Evolutionary conservation across 2,888 invertebrate species (phyloP), one percentile per base, ranked within the genome.

Genomic region (Ceratothoa steindachneri): DNA sequence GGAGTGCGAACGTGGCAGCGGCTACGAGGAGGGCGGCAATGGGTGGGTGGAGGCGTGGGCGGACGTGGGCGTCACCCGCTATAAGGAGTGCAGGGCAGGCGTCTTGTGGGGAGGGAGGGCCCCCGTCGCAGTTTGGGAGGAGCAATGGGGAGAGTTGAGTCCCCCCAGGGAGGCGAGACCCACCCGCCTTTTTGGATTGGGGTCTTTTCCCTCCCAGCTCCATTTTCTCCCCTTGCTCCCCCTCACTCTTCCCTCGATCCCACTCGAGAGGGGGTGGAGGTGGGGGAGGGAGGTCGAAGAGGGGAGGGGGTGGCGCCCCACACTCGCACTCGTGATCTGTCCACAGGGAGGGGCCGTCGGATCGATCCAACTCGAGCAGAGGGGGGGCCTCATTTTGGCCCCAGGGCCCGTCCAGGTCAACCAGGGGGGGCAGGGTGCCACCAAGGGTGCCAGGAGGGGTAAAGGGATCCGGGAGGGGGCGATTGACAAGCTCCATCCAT

Each of bases 401-500:
- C 76, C 76, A 76, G 28, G 60, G 72, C 22, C 64, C 71, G 28
- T 71, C 74, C 29, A 60, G 30, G 22, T 71, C 71, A 28, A 52
- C 51, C 67, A 65, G 55, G 30, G 74, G 74, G 68, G 27, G 75
- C 68, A 51, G 75, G 67, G 64, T 69, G 72, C 31, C 69, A 69
- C 51, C 69, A 73, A 27, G 72, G 75, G 52, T 67, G 73, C 71
- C 70, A 70, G 67, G 75, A 69, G 53, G 75, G 66, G 69, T 72
- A 66, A 67, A 55, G 68, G 75, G 64, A 31, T 75, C 75, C 69
- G 71, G 75, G 72, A 65, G 75, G 66, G 65, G 75, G 24, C 72
- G 75, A 53, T 72, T 67, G 55, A 73, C 76, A 72, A 66, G 67
- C 73, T 70, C 76, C 76, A 76, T 76, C 76, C 76, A 76, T 73